Evolutionary conservation across 2,113 vertebrate species (phyloP).

Genomic region (Perca fluviatilis): DNA sequence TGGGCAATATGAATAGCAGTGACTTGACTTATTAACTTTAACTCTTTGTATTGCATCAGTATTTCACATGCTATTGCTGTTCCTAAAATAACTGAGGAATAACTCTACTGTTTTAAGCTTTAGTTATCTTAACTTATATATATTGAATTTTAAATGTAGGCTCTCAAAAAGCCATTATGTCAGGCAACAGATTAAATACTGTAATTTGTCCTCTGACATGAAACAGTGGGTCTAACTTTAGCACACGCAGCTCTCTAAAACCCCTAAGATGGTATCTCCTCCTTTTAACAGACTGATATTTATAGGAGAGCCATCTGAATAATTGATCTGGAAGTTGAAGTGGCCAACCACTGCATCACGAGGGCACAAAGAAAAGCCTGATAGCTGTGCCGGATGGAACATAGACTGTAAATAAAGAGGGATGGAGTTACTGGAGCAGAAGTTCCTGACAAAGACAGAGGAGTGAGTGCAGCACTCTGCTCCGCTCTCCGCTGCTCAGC

Average conservation of each 20-base stretch:
- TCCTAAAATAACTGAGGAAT: conserved; percentile 34
- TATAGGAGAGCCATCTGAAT: conserved; percentile 79
- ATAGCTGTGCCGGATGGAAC: conserved; percentile 32
- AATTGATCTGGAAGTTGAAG: conserved; percentile 78
- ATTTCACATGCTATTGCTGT: background rate
- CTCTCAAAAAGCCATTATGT: conserved; percentile 31
- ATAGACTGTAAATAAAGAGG: too few species aligned
- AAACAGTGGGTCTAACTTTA: conserved; percentile 39
- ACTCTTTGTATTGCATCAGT: background rate
- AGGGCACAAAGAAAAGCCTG: conserved; percentile 52
- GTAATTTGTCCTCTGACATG: conserved; percentile 13
- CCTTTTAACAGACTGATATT: conserved; percentile 70
- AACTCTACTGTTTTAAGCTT: background rate
- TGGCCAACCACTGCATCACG: conserved; percentile 40
- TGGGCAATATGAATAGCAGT: background rate
- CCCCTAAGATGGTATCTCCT: conserved; percentile 53
- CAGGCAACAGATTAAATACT: conserved; percentile 29
- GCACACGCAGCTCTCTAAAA: conserved; percentile 1
- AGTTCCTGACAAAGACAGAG: conserved; percentile 67
- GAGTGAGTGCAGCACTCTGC: conserved; percentile 49
- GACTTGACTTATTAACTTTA: background rate
- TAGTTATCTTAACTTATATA: conserved; percentile 21
- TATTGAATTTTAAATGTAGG: conserved; percentile 32
- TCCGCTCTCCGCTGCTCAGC: conserved; percentile 25
- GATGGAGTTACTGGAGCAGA: conserved; percentile 71